Conservation (phyloP, 1,140 invertebrate species). For the Parasteatoda tepidariorum region DNA sequence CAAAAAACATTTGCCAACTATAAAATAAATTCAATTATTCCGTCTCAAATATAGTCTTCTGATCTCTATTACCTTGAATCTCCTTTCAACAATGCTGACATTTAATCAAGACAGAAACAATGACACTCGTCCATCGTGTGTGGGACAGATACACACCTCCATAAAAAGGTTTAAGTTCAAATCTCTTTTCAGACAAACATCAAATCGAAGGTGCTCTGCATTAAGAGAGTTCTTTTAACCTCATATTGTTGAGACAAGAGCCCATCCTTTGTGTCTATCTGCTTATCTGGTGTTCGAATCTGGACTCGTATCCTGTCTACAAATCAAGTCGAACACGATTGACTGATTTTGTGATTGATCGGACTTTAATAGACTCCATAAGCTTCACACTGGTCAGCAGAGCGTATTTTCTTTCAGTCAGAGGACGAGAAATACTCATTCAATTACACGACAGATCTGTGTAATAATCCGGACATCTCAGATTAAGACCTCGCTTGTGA, state of each 20-base stretch:
- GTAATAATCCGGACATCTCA: not conserved
- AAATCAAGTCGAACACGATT: constrained; percentile 28
- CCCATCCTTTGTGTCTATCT: not conserved
- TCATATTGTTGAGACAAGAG: not conserved
- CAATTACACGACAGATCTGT: not conserved
- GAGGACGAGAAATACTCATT: not conserved
- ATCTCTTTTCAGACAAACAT: not conserved
- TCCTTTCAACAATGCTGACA: no score
- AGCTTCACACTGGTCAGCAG: constrained; percentile 19
- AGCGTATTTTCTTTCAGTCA: constrained; percentile 18
- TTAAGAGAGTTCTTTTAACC: not conserved
- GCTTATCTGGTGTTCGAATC: constrained; percentile 15
- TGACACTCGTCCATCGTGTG: no score
- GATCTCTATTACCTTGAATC: no score
- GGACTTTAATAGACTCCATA: constrained; percentile 38
- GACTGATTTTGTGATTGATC: constrained; percentile 47
- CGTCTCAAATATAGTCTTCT: no score
- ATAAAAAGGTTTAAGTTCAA: no score
- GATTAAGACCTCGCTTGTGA: no score
- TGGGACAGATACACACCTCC: no score
- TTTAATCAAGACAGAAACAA: no score
- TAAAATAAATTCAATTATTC: no score
- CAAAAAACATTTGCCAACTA: no score
- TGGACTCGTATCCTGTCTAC: not conserved
- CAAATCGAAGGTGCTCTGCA: not conserved